Evolutionary conservation across 2,797 vertebrate genomes (phyloP).

Genomic region (Lepilemur ruficaudatus): DNA sequence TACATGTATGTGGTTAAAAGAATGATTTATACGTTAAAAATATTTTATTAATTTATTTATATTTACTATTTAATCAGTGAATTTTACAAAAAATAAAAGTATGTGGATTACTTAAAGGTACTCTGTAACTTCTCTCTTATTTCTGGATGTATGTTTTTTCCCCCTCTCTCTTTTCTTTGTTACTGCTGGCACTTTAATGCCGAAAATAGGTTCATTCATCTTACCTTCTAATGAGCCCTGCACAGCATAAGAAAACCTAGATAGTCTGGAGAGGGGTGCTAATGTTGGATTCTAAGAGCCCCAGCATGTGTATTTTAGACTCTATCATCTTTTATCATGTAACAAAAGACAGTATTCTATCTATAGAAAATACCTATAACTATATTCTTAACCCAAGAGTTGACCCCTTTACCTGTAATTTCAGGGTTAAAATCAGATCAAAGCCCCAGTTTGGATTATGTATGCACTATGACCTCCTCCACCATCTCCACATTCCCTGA

Average conservation of each 20-base stretch:
- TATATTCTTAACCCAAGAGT: slow-evolving; percentile 77
- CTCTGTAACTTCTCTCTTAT: not conserved
- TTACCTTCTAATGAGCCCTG: slow-evolving; percentile 79
- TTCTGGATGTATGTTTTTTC: not conserved
- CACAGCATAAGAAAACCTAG: slow-evolving; percentile 69
- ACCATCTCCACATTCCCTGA: not conserved
- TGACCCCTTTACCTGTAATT: slow-evolving; percentile 62
- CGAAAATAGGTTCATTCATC: slow-evolving; percentile 68
- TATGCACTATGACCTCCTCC: not conserved
- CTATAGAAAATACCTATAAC: slow-evolving; percentile 75
- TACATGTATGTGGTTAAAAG: not conserved
- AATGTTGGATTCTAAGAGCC: slow-evolving; percentile 73
- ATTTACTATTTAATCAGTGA: not conserved
- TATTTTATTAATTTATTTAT: not conserved
- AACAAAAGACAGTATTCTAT: slow-evolving; percentile 73
- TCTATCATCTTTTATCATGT: slow-evolving; percentile 73
- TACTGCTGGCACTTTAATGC: slow-evolving; percentile 63
- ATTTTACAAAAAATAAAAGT: not conserved
- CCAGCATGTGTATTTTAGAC: slow-evolving; percentile 74
- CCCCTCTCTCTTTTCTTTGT: not conserved
- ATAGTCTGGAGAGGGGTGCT: slow-evolving; percentile 68
- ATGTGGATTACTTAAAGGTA: not conserved
- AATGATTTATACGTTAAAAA: not conserved
- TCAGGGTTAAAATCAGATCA: slow-evolving; percentile 68
- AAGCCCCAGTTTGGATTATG: slow-evolving; percentile 30